phyloP scores from a whole-genome alignment of 1,140 invertebrate genomes.

The Maniola jurtina region DNA sequence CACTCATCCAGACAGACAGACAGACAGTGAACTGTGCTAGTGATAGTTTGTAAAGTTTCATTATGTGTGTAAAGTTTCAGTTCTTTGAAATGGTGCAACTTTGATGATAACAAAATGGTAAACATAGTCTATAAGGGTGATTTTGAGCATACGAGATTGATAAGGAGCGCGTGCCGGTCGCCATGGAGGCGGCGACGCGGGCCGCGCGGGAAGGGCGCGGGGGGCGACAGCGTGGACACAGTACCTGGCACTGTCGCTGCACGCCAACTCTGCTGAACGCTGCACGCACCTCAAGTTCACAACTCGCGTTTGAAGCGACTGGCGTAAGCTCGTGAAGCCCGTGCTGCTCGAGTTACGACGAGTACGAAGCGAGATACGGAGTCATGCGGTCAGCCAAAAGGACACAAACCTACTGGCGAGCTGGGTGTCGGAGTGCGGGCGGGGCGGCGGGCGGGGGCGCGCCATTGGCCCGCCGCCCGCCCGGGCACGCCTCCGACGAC shows the following conservation, averaged over 20 bases:
- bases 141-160: constrained; percentile 51
- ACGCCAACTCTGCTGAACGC: constrained; percentile 49
- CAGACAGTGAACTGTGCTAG: too few species aligned
- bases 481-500: constrained; percentile 67
- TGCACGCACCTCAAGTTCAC: constrained; percentile 55
- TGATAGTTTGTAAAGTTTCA: background rate
- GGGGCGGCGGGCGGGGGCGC: constrained; percentile 65
- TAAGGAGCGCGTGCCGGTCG: constrained; percentile 49
- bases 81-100: constrained; percentile 1
- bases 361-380: constrained; percentile 79
- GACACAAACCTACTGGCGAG: constrained; percentile 79
- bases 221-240: constrained; percentile 49
- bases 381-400: constrained; percentile 80
- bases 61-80: too few species aligned
- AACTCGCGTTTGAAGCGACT: constrained; percentile 45
- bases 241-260: constrained; percentile 64
- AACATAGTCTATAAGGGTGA: constrained; percentile 29
- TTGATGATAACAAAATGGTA: constrained; percentile 21
- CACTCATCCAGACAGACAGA: too few species aligned
- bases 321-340: constrained; percentile 70
- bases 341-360: constrained; percentile 68
- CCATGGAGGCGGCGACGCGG: constrained; percentile 44
- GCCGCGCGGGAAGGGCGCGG: constrained; percentile 40
- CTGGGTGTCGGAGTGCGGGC: constrained; percentile 59
- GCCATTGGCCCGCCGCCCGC: constrained; percentile 69